A percentile compares a stretch with the other conserved stretches of the same genome.
These are phyloP conservation scores for Apostichopus californicus DNA, from an alignment of 35 echinoderm and acorn worm genomes.

Conservation along the genomic window DNA sequence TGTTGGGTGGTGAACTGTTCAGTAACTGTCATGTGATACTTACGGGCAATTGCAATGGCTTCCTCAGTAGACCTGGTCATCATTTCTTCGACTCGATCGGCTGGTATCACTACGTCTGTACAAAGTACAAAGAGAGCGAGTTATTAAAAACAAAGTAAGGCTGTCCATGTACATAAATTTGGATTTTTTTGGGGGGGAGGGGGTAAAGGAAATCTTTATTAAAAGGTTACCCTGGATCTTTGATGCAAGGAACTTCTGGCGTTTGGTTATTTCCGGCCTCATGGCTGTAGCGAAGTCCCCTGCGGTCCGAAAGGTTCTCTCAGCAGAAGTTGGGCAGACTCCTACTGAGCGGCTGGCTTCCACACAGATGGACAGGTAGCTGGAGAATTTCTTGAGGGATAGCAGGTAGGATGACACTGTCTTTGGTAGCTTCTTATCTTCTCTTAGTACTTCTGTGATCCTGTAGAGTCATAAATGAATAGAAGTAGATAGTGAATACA, in stretches of 20 bases:
- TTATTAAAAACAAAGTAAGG: background rate
- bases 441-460: background rate
- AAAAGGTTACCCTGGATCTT: background rate
- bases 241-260: background rate
- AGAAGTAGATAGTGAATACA: constrained; percentile 19
- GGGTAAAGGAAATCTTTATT: background rate
- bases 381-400: constrained; percentile 17
- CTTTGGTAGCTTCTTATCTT: background rate
- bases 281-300: background rate
- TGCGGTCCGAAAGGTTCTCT: background rate
- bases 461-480: background rate
- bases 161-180: background rate
- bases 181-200: no score
- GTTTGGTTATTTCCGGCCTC: background rate
- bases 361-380: background rate
- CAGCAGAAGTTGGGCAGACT: background rate
- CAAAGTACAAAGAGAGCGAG: no score
- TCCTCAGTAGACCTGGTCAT: background rate
- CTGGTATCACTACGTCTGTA: background rate
- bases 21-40: background rate
- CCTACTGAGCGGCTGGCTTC: background rate
- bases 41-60: background rate
- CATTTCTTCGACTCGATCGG: background rate
- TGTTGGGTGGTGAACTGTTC: background rate
- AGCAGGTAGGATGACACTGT: background rate